phyloP scores from a whole-genome alignment of 1,140 invertebrate genomes.

The Ostrea denselamellosa region DNA sequence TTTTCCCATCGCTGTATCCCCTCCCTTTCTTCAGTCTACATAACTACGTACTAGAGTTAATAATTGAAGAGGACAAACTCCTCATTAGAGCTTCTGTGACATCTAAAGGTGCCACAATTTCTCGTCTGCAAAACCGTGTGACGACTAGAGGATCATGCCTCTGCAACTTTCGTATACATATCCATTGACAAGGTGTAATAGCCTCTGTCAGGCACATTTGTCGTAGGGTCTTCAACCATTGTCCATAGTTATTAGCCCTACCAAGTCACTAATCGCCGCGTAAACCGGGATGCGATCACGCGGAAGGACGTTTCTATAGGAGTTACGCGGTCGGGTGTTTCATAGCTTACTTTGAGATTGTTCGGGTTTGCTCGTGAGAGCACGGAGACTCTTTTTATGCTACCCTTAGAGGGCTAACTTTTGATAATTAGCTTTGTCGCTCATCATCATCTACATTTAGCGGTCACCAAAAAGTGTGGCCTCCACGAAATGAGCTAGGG shows the following conservation, averaged over 20 bases:
- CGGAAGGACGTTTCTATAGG: slow-evolving; percentile 26
- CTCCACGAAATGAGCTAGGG: not conserved
- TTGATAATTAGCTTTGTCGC: slow-evolving; percentile 45
- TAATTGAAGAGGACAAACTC: slow-evolving; percentile 19
- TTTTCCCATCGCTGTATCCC: not conserved
- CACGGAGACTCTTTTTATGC: not conserved
- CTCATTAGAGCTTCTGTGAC: slow-evolving; percentile 14
- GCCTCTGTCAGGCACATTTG: slow-evolving; percentile 40
- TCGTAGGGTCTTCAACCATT: slow-evolving; percentile 14
- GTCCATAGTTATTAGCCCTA: slow-evolving; percentile 38
- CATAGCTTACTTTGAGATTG: not conserved
- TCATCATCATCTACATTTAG: slow-evolving; percentile 44
- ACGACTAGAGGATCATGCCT: slow-evolving; percentile 1
- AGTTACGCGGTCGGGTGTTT: slow-evolving; percentile 37
- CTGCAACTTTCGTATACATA: slow-evolving; percentile 25
- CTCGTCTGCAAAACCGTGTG: slow-evolving; percentile 8
- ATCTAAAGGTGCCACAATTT: slow-evolving; percentile 27
- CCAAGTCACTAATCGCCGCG: slow-evolving; percentile 18
- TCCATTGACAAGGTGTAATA: slow-evolving; percentile 28
- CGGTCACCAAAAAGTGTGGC: slow-evolving; percentile 40
- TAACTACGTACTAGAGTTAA: not conserved
- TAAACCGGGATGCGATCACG: slow-evolving; percentile 17
- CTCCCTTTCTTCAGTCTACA: not conserved
- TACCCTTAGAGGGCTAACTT: not conserved
- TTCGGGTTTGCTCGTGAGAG: slow-evolving; percentile 21